Evolutionary conservation across 2,888 invertebrate species (phyloP).

Genomic region (Acanthosepion esculentum): DNA sequence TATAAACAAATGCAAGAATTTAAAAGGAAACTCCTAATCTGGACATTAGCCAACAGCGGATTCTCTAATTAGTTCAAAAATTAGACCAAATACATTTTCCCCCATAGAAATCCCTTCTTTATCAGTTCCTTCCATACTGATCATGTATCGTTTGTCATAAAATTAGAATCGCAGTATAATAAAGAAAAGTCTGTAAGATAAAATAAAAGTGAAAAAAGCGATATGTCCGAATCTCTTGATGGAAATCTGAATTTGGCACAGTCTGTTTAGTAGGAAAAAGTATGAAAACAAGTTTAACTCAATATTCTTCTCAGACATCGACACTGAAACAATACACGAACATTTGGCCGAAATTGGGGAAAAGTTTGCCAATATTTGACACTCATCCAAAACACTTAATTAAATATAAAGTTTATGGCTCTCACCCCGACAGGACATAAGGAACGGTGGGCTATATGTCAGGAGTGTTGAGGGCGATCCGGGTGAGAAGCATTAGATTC

Average conservation of each 20-base stretch:
- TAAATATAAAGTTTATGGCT: conserved; percentile 33
- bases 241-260: not conserved
- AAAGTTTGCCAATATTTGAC: conserved; percentile 33
- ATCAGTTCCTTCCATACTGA: not conserved
- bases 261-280: not conserved
- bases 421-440: not conserved
- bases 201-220: not conserved
- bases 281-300: not conserved
- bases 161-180: not conserved
- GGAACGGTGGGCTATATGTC: not conserved
- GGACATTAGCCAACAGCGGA: not conserved
- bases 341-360: not conserved
- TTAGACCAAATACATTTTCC: not conserved
- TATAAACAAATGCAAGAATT: too few species aligned
- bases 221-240: not conserved
- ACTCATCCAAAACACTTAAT: not conserved
- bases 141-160: not conserved
- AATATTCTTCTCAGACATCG: not conserved
- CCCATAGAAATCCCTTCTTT: not conserved
- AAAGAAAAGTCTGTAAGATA: not conserved
- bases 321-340: conserved; percentile 20
- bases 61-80: not conserved
- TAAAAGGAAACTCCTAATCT: not conserved
- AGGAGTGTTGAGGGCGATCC: not conserved
- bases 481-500: not conserved